These are phyloP conservation scores for Agapostemon virescens DNA, from an alignment of 2,888 invertebrate genomes.

Conservation along the genomic window DNA sequence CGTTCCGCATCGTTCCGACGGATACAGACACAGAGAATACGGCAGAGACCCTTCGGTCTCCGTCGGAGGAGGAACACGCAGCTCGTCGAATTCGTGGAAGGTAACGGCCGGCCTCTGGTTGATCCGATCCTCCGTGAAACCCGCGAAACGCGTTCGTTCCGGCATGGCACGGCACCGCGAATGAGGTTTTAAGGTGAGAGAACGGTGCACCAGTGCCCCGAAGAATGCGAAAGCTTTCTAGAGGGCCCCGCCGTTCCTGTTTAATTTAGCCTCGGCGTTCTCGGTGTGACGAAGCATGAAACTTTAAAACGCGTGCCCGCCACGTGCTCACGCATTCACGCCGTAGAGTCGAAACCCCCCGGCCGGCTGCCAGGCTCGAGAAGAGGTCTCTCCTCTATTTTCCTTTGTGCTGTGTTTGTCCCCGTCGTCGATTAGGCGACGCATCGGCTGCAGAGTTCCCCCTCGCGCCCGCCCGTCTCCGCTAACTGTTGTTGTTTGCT, in stretches of 20 bases:
- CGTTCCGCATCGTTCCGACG: constrained; percentile 46
- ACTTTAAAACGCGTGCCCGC: constrained; percentile 9
- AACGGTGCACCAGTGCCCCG: constrained; percentile 46
- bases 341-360: neutral
- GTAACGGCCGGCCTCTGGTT: constrained; percentile 36
- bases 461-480: neutral
- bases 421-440: neutral
- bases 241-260: constrained; percentile 19
- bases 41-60: constrained; percentile 13
- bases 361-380: neutral
- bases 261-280: constrained; percentile 30
- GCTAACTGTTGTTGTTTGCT: constrained; percentile 5
- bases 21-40: neutral
- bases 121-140: constrained; percentile 46
- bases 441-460: neutral
- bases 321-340: constrained; percentile 10
- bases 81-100: constrained; percentile 42
- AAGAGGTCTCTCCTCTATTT: neutral
- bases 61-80: constrained; percentile 15
- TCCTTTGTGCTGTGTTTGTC: neutral
- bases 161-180: constrained; percentile 39
- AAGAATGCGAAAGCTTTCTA: constrained; percentile 55
- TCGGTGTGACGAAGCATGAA: constrained; percentile 26
- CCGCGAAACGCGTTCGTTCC: constrained; percentile 50
- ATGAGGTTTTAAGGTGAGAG: constrained; percentile 57